Conservation (phyloP, 2,797 vertebrate species). For the Sebastes diploproa region DNA sequence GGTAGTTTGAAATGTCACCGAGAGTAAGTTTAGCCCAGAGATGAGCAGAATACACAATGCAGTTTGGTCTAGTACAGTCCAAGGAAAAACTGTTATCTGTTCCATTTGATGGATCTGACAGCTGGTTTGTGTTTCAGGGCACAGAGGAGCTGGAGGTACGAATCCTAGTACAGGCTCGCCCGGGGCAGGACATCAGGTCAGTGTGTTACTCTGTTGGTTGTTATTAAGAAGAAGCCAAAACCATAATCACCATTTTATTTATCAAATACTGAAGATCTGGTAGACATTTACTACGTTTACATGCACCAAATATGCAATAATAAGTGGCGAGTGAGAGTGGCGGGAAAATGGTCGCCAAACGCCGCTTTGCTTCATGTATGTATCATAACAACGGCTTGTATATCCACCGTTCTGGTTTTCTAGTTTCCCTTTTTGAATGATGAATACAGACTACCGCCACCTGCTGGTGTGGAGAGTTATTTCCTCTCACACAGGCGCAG, state of each 20-base stretch:
- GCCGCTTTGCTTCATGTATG: too few species aligned
- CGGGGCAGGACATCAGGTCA: slow-evolving; percentile 98
- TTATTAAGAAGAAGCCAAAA: background rate
- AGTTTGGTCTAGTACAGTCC: background rate
- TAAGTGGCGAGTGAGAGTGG: too few species aligned
- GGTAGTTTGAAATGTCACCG: background rate
- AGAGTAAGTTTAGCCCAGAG: slow-evolving; percentile 2
- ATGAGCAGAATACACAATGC: background rate
- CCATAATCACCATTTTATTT: background rate
- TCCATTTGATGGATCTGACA: slow-evolving; percentile 1
- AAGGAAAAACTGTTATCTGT: background rate
- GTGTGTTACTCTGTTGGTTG: slow-evolving; percentile 9
- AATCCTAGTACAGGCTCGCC: slow-evolving; percentile 96
- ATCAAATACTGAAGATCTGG: background rate
- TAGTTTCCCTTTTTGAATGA: too few species aligned
- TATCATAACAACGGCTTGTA: too few species aligned
- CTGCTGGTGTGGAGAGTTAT: too few species aligned
- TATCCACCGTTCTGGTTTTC: too few species aligned
- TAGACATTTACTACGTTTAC: rapidly evolving
- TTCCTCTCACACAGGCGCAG: too few species aligned
- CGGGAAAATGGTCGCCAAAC: too few species aligned
- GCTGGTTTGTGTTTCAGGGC: slow-evolving; percentile 84
- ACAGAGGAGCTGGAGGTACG: slow-evolving; percentile 98
- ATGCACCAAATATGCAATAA: too few species aligned
- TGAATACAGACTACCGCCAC: too few species aligned